phyloP scores from a whole-genome alignment of 2,888 invertebrate species.

The Mechanitis messenoides region DNA sequence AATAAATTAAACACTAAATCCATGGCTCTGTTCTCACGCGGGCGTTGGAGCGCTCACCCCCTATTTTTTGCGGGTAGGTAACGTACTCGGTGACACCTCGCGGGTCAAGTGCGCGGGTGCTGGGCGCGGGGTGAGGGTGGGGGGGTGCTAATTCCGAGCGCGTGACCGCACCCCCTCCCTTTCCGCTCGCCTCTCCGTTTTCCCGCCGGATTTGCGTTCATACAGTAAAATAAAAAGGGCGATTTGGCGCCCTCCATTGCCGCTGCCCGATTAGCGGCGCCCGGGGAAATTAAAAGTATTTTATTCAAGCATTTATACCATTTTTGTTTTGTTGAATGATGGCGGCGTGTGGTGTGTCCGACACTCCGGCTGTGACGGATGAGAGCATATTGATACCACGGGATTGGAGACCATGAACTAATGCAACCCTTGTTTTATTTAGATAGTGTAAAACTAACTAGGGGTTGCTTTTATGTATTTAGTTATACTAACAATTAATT shows the following conservation, averaged over 20 bases:
- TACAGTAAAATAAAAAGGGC: constrained; percentile 74
- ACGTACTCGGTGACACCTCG: constrained; percentile 70
- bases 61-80: constrained; percentile 67
- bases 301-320: constrained; percentile 72
- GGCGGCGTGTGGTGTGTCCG: constrained; percentile 43
- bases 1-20: constrained; percentile 53
- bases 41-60: constrained; percentile 40
- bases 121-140: constrained; percentile 31
- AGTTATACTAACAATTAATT: too few relatives aligned
- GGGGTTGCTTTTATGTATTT: too few relatives aligned
- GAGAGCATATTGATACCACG: constrained; percentile 34
- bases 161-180: constrained; percentile 59
- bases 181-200: constrained; percentile 43
- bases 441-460: too few relatives aligned
- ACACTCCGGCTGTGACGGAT: constrained; percentile 31
- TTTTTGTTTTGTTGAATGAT: constrained; percentile 69
- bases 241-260: constrained; percentile 72
- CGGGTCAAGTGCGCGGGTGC: constrained; percentile 36
- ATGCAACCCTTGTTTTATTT: too few relatives aligned
- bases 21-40: constrained; percentile 38
- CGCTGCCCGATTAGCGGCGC: constrained; percentile 72
- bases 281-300: constrained; percentile 76
- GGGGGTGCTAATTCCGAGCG: constrained; percentile 63
- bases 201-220: constrained; percentile 74
- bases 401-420: constrained; percentile 11